Evolutionary conservation across 2,888 invertebrate species (phyloP), one percentile per base, ranked within the genome.

Genomic region (Morpho deidamia): DNA sequence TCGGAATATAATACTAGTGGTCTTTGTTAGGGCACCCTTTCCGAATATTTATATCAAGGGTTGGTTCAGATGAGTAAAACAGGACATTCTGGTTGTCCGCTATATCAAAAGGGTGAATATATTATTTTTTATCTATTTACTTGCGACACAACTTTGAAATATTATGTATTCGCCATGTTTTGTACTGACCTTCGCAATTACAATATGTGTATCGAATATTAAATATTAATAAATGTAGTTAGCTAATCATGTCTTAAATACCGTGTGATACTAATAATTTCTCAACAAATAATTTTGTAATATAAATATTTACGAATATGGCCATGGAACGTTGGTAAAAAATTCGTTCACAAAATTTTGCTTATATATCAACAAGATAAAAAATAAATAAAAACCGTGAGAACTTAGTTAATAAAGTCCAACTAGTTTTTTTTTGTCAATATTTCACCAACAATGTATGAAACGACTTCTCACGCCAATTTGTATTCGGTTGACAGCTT

Each of bases 381-480:
- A 23, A 33, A 32, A 11, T n/a, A n/a, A 32, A 10, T 33, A 33
- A 45, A 7, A 35, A 11, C 7, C 35, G 14, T 46, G 43, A 7
- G 11, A 40, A 11, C 47, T 51, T 52, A 44, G 48, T 34, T 55
- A 42, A 14, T 23, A 46, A 47, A 38, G 45, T 56, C 12, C 41
- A 10, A 47, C 14, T 34, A 23, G 43, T 50, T 48, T 51, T 53
- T 43, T 39, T 23, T 55, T 14, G 34, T 40, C 12, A 8, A n/a
- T 40, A 47, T 53, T 47, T 49, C 49, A 51, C 40, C 37, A 49
- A 58, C 51, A 49, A 49, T 59, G 38, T 53, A 44, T 48, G 11
- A 39, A 56, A 51, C 40, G 23, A 57, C 34, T 56, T 87, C 86
- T 81, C 87, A 87, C 86, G 82, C 71, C 73, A 79, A 84, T 87